These are phyloP conservation scores for Tapirus terrestris DNA, from an alignment of 2,113 vertebrate species.

Conservation along the genomic window DNA sequence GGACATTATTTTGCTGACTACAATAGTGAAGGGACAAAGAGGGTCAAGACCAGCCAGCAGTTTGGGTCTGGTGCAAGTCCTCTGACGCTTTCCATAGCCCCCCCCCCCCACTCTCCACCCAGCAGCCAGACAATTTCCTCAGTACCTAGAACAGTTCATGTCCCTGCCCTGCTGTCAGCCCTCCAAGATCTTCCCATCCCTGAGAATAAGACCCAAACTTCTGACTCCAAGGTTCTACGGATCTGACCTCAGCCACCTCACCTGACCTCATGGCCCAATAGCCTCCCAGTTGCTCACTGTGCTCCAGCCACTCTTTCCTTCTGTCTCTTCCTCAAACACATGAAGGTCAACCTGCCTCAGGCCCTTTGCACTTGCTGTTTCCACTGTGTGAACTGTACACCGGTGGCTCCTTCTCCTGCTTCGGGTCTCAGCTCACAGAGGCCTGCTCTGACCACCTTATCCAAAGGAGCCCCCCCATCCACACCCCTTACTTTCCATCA, in stretches of 20 bases:
- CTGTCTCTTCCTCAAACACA: not conserved
- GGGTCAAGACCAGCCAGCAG: not conserved
- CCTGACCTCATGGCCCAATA: not conserved
- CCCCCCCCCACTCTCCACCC: not conserved
- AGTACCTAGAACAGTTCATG: too few species aligned
- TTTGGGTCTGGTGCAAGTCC: not conserved
- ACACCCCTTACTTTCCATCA: not conserved
- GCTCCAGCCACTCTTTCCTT: not conserved
- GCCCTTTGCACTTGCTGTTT: not conserved
- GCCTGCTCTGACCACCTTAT: rapidly evolving
- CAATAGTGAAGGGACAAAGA: not conserved
- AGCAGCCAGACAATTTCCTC: not conserved
- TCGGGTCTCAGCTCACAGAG: not conserved
- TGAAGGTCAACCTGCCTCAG: not conserved
- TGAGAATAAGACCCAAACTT: not conserved
- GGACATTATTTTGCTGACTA: not conserved
- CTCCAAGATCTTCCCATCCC: not conserved
- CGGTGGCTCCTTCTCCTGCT: not conserved
- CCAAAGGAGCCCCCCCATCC: not conserved
- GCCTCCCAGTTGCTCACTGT: not conserved
- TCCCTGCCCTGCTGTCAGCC: not conserved
- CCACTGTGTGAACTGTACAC: not conserved
- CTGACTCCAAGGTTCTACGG: rapidly evolving
- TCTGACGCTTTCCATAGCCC: not conserved
- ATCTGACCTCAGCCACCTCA: not conserved